Conservation (phyloP, 2,888 invertebrate species). For the Dusona sp. region DNA sequence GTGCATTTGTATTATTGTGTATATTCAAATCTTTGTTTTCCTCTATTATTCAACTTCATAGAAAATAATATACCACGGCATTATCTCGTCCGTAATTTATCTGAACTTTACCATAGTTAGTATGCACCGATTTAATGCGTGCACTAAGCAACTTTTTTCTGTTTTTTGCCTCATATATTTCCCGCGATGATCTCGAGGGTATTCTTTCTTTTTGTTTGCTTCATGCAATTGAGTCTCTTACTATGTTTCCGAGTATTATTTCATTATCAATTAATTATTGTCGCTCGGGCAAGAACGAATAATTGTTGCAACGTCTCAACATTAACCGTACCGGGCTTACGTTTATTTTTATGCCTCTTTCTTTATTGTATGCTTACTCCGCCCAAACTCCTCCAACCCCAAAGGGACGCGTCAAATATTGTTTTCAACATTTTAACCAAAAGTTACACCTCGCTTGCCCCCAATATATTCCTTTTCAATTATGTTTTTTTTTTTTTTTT, state of each 20-base stretch:
- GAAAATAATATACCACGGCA: constrained; percentile 75
- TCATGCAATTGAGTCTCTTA: constrained; percentile 61
- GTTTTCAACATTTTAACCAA: neutral
- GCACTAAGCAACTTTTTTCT: constrained; percentile 34
- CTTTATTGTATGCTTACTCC: constrained; percentile 15
- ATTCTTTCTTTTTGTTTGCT: constrained; percentile 35
- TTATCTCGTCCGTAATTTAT: constrained; percentile 70
- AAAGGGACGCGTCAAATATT: neutral
- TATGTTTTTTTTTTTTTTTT: neutral
- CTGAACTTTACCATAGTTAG: constrained; percentile 75
- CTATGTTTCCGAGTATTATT: constrained; percentile 79
- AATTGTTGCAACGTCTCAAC: constrained; percentile 25
- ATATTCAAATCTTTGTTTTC: neutral
- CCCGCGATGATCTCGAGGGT: constrained; percentile 3
- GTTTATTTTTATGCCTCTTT: constrained; percentile 2
- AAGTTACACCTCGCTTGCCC: neutral
- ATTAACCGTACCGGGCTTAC: neutral
- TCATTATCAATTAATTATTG: constrained; percentile 71
- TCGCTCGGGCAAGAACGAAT: constrained; percentile 47
- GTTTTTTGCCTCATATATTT: constrained; percentile 13
- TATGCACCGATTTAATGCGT: constrained; percentile 29
- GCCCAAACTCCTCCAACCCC: constrained; percentile 9
- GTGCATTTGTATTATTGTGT: constrained; percentile 24
- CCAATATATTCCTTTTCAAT: neutral
- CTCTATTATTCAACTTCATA: constrained; percentile 70